Evolutionary conservation across 2,113 vertebrate species (phyloP).

Genomic region (Python bivittatus): DNA sequence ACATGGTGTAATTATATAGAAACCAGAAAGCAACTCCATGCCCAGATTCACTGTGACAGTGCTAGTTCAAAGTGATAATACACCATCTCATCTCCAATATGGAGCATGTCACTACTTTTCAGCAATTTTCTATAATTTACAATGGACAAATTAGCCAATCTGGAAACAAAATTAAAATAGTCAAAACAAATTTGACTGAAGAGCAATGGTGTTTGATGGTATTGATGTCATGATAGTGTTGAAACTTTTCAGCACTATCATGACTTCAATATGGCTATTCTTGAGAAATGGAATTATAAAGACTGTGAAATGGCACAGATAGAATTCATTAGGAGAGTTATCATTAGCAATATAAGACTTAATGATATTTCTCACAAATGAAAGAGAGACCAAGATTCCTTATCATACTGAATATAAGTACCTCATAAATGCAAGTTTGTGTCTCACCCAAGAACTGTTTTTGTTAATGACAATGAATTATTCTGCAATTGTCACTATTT

Average conservation of each 20-base stretch:
- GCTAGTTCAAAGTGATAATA: background rate
- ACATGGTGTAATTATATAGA: background rate
- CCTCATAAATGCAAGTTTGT: background rate
- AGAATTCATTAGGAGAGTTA: background rate
- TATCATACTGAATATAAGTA: background rate
- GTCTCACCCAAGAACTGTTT: background rate
- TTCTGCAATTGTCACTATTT: background rate
- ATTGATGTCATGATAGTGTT: no score
- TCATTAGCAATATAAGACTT: background rate
- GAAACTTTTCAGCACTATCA: background rate
- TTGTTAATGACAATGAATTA: background rate
- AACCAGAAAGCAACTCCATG: background rate
- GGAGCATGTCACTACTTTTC: background rate
- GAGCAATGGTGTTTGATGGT: background rate
- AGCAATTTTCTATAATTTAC: background rate
- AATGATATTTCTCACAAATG: background rate
- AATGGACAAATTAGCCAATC: background rate
- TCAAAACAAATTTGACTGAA: background rate
- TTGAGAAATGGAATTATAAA: background rate
- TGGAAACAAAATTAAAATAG: background rate
- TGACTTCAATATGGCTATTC: background rate
- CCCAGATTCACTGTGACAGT: background rate
- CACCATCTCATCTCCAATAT: background rate
- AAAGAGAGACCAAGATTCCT: background rate
- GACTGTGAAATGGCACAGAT: background rate